A percentile compares a stretch with the other conserved stretches of the same genome.
Conservation (phyloP, 92 coral and sea anemone species). For the Muricea muricata region DNA sequence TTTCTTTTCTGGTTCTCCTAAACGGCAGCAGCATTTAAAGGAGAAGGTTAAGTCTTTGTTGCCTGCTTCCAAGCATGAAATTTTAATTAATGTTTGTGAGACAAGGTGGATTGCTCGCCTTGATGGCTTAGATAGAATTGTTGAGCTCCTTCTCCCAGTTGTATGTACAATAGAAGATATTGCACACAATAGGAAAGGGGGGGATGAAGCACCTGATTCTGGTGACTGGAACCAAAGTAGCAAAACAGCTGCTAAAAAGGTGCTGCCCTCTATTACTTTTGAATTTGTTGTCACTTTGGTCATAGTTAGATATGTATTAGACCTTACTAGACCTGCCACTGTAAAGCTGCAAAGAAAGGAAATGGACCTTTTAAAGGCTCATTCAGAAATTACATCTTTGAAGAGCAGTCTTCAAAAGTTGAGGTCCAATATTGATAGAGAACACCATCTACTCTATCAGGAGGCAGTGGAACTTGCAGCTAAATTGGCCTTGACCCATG, state of each 20-base stretch:
- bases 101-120: conserved; percentile 66
- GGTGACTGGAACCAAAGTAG: conserved; percentile 42
- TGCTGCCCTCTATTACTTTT: conserved; percentile 17
- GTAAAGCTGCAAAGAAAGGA: conserved; percentile 46
- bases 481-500: conserved; percentile 56
- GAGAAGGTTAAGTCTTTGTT: conserved; percentile 39
- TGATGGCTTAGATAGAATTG: conserved; percentile 62
- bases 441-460: conserved; percentile 53
- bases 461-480: conserved; percentile 67
- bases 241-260: conserved; percentile 9
- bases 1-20: conserved; percentile 68
- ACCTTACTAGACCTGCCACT: conserved; percentile 37
- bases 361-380: conserved; percentile 38
- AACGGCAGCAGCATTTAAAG: conserved; percentile 63
- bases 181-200: conserved; percentile 52
- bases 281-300: conserved; percentile 32
- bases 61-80: conserved; percentile 54
- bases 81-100: conserved; percentile 60
- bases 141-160: conserved; percentile 69
- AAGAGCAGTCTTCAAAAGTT: conserved; percentile 47
- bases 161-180: conserved; percentile 69
- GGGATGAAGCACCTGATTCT: conserved; percentile 18
- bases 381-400: conserved; percentile 18
- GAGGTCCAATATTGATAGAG: conserved; percentile 50
- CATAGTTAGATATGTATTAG: conserved; percentile 20